Conservation (phyloP, 2,113 vertebrate species). For the Budorcas taxicolor region DNA sequence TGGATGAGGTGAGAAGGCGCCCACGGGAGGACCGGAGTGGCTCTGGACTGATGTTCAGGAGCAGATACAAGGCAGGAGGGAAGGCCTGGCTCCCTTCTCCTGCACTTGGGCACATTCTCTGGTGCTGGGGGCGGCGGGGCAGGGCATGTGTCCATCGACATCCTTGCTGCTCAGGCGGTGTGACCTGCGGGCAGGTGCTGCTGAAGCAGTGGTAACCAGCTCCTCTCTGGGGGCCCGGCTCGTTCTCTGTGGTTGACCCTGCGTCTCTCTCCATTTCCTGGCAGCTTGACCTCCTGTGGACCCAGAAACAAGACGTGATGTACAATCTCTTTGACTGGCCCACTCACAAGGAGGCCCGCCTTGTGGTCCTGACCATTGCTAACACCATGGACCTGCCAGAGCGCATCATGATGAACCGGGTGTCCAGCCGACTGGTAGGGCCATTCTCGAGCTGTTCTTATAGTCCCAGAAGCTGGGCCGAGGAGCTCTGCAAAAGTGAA, state of each 20-base stretch:
- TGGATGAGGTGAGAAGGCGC: slow-evolving; percentile 89
- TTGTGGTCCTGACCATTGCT: slow-evolving; percentile 95
- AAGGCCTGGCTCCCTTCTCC: not conserved
- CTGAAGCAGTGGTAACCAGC: not conserved
- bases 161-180: not conserved
- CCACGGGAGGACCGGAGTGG: rapidly evolving
- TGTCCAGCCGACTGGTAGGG: slow-evolving; percentile 92
- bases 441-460: slow-evolving; percentile 2
- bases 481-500: not conserved
- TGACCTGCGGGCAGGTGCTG: not conserved
- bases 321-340: slow-evolving; percentile 99
- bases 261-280: not conserved
- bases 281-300: slow-evolving; percentile 96
- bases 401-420: slow-evolving; percentile 96
- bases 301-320: slow-evolving; percentile 95
- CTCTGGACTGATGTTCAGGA: not conserved
- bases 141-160: not conserved
- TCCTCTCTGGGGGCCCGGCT: not conserved
- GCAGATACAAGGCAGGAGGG: not conserved
- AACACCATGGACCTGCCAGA: slow-evolving; percentile 99
- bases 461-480: not conserved
- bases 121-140: too few relatives aligned
- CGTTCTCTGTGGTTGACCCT: not conserved
- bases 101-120: not conserved
- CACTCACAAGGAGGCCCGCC: slow-evolving; percentile 86